Evolutionary conservation across 92 coral and sea anemone genomes (phyloP), one percentile per base, ranked within the genome.

Genomic region (Porites evermanni): DNA sequence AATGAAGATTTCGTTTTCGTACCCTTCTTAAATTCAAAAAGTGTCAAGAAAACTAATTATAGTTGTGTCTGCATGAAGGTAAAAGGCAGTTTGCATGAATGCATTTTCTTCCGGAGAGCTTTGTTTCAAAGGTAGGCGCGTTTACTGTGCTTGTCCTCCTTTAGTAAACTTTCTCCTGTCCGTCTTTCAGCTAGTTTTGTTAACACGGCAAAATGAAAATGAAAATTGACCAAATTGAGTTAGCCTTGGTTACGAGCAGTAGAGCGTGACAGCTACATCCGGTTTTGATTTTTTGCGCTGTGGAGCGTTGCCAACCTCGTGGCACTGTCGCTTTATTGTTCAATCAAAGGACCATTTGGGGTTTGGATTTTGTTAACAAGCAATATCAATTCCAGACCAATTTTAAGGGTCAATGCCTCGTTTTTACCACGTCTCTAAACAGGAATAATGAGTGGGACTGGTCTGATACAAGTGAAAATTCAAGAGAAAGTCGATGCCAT

Each of bases 301-400:
- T 64, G 20, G 68, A 64, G 68, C 68, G 24, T 64, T 64, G 68
- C 68, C 17, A 64, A 64, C 68, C 20, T 64, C 20, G 19, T 64
- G 68, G 68, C 20, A 64, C 68, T 23, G 24, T 23, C 1, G 24
- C 24, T 23, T 23, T 23, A 23, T 23, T 23, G 24, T 23, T 23
- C 24, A 23, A 23, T 23, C 24, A 23, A 23, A 23, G 24, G 24
- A 23, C 24, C 24, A 23, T 23, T 23, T 23, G 24, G 24, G 24
- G 24, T 64, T 64, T 64, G 68, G 18, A 64, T 64, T 64, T 11
- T 64, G 68, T 64, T 64, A 8, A 64, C 68, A 64, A 64, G 68
- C 18, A 64, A 64, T 64, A 64, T 64, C 68, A 64, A 64, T 64
- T 64, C 68, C 68, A n/a, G 69, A 65, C 69, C 69, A 65, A 16